Percentiles rank a stretch among this genome's conserved stretches.
Evolutionary conservation across 2,113 vertebrate genomes (phyloP).

Genomic region (Tragelaphus scriptus): DNA sequence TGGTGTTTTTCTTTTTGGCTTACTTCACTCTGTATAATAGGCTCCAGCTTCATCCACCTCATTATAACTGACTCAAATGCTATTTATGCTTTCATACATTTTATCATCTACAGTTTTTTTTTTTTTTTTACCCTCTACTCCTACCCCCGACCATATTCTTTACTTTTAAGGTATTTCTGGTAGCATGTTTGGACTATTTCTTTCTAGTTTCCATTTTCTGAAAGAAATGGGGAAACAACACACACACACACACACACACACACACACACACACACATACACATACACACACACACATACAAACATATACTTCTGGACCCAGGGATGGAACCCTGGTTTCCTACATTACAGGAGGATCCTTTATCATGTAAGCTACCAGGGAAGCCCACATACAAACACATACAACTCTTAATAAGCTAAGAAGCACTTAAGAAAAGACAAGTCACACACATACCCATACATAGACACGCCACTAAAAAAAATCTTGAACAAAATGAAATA

Average conservation of each 20-base stretch:
- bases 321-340: background rate
- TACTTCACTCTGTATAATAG: too few relatives aligned
- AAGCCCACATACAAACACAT: background rate
- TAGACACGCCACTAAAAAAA: background rate
- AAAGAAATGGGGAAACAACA: background rate
- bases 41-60: too few relatives aligned
- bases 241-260: background rate
- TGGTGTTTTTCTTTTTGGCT: too few relatives aligned
- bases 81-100: background rate
- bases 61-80: too few relatives aligned
- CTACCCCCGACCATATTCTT: background rate
- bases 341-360: background rate
- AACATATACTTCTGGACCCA: background rate
- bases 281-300: background rate
- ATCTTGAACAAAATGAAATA: slow-evolving; percentile 20
- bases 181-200: background rate
- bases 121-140: background rate
- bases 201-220: background rate
- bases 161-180: background rate
- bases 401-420: background rate
- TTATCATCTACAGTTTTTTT: background rate
- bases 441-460: background rate
- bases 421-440: background rate
- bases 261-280: background rate
- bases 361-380: background rate